Conservation (phyloP, 2,113 vertebrate genomes). For the Capreolus pygargus region DNA sequence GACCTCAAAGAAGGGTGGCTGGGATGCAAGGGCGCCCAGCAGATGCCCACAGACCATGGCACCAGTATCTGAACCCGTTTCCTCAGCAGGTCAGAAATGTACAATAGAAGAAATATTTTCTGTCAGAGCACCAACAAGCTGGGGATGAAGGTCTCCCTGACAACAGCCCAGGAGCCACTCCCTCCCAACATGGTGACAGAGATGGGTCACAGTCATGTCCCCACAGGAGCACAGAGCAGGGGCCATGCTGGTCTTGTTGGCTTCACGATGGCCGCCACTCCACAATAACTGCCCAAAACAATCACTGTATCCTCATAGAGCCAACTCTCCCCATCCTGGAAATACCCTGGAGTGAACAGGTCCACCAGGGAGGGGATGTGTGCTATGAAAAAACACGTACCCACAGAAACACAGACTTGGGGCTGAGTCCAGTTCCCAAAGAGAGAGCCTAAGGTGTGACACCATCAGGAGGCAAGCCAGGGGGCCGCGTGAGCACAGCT, state of each 20-base stretch:
- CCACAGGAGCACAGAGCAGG: background rate
- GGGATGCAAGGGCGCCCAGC: background rate
- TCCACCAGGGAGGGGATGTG: too few species aligned
- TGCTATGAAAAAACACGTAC: background rate
- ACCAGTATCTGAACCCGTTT: background rate
- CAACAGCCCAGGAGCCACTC: background rate
- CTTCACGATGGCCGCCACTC: background rate
- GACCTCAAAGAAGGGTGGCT: background rate
- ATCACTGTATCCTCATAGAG: accelerated
- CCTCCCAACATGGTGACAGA: background rate
- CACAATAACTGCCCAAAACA: background rate
- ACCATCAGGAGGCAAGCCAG: background rate
- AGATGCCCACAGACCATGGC: background rate
- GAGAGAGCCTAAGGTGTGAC: background rate
- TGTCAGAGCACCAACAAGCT: background rate
- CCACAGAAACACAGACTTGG: background rate
- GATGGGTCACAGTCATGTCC: too few species aligned
- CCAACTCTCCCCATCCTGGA: background rate
- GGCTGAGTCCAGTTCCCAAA: background rate
- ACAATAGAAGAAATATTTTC: background rate
- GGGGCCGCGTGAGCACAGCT: background rate
- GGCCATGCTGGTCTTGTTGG: background rate
- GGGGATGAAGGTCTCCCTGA: accelerated
- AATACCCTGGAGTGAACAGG: background rate
- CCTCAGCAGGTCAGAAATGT: background rate